Percentiles rank a stretch among this genome's conserved stretches.
Conservation (phyloP, 2,888 invertebrate species). For the Sepioteuthis lessoniana region DNA sequence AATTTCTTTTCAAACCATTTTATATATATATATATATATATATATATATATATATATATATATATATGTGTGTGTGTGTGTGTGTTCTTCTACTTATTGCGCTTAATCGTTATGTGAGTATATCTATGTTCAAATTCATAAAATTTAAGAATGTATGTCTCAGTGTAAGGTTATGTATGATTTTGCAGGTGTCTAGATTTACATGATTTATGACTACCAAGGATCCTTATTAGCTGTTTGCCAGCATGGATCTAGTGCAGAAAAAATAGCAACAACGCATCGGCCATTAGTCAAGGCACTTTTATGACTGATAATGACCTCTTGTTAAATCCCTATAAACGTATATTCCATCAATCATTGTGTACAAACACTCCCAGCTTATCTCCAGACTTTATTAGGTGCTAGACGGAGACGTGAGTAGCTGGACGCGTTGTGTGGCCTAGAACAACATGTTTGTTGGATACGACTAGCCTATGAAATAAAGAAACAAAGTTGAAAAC, state of each 20-base stretch:
- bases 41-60: neutral
- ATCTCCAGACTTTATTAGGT: neutral
- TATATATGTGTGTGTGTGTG: neutral
- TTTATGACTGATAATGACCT: neutral
- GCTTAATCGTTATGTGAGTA: neutral
- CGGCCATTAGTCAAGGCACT: neutral
- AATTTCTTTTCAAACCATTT: neutral
- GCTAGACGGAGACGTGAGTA: no score
- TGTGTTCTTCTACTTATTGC: neutral
- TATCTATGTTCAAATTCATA: neutral
- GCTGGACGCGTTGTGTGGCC: no score
- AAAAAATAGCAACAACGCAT: neutral
- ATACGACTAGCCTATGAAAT: no score
- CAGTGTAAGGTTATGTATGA: neutral
- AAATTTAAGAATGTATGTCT: no score
- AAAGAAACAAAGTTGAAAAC: no score
- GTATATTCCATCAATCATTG: neutral
- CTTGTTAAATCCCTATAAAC: neutral
- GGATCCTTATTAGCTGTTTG: neutral
- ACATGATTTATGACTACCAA: neutral
- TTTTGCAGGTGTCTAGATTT: neutral
- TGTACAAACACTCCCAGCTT: neutral
- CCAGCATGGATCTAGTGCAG: neutral
- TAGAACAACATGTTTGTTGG: no score
- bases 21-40: slow-evolving; percentile 2